Conservation (phyloP, 2,888 invertebrate genomes). For the Clusia tigrina region DNA sequence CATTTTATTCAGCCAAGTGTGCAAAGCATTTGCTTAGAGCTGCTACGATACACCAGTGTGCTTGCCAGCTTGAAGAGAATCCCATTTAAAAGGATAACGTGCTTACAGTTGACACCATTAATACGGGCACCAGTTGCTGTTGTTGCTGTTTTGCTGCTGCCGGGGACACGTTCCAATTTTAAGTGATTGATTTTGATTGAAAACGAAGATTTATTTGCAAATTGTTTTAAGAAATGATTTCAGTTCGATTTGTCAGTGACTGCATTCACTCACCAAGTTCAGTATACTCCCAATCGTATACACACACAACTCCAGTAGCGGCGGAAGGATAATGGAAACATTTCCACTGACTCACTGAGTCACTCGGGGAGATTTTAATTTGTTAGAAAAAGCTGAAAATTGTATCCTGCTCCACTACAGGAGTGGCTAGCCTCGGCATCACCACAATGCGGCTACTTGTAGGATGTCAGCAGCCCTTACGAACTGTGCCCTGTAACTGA, state of each 20-base stretch:
- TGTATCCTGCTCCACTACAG: too few relatives aligned
- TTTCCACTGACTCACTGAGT: too few relatives aligned
- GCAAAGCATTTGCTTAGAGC: conserved; percentile 22
- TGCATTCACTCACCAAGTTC: too few relatives aligned
- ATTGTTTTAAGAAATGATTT: conserved; percentile 16
- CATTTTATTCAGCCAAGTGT: conserved; percentile 24
- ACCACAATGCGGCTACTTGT: too few relatives aligned
- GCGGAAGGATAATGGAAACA: too few relatives aligned
- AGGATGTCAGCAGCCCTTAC: too few relatives aligned
- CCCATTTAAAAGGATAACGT: neutral
- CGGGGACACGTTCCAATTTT: conserved; percentile 20
- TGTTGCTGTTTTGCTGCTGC: neutral
- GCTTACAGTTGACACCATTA: neutral
- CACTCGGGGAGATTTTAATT: too few relatives aligned
- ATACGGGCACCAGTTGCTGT: neutral
- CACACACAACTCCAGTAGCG: too few relatives aligned
- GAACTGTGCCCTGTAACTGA: too few relatives aligned
- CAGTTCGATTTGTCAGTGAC: neutral
- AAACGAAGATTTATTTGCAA: conserved; percentile 15
- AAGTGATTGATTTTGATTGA: conserved; percentile 22
- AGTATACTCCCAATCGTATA: too few relatives aligned
- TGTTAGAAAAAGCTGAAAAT: too few relatives aligned
- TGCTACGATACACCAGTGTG: neutral
- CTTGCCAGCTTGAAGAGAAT: neutral
- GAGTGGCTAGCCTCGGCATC: too few relatives aligned